Base-by-base conservation (phyloP, 2,888 invertebrate species). In the Dynastes hyllus region DNA sequence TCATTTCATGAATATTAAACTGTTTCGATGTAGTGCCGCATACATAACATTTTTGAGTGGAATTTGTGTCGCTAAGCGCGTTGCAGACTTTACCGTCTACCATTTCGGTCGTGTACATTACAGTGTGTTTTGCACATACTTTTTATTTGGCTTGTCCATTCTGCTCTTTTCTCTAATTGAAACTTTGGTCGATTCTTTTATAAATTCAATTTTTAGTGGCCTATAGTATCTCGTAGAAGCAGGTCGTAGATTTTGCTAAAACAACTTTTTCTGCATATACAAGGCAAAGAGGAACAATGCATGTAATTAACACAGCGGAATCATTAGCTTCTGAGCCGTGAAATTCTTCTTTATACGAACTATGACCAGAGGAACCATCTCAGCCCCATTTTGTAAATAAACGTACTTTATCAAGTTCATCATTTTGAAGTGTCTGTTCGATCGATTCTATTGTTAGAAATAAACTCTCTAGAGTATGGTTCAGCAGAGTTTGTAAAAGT, bases 141-240 rank as follows among this genome's bases (percentile, higher is more conserved):
- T 22, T 22, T 22, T 22, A 22, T 22, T 22, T 22, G 22, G 22
- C 22, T 22, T 61, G 67, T 83, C 75, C 50, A 79, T 37, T 71
- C 79, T 77, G 51, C 77, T 75, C 70, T 81, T 82, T 58, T 81
- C 80, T 70, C 76, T 75, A 50, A 81, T 53, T 61, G 82, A 76
- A 78, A 78, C 50, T 78, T 83, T 80, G 45, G 82, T 80, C 71
- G 82, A 81, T 77, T 86, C 85, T 78, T 85, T 84, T 16, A 81
- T 16, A 83, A 85, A 85, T 78, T 84, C 80, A 77, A 85, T 83
- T 81, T 83, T 84, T 75, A 86, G 63, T 27, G 85, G 84, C 77
- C 85, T 82, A 81, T 84, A 87, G 76, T 80, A 86, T 66, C 83
- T 79, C 5, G 85, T 84, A 37, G 84, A 85, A 37, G 82, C 77